Conservation (phyloP, 2,797 vertebrate species). For the Tokudaia tokunoshimensis region DNA sequence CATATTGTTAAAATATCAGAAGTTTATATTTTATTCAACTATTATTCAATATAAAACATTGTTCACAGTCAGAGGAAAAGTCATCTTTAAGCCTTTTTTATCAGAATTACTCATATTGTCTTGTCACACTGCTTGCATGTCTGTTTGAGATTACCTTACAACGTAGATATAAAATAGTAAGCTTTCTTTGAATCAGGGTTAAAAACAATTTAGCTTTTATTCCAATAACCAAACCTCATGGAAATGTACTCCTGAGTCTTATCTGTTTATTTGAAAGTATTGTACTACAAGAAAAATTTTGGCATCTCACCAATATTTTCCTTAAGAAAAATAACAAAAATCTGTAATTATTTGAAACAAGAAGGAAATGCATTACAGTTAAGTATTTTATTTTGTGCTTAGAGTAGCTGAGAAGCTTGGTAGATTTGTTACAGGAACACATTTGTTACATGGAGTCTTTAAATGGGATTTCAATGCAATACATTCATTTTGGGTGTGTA, state of each 20-base stretch:
- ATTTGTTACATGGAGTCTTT: not conserved
- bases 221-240: not conserved
- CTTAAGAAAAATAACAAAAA: conserved; percentile 18
- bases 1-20: conserved; percentile 74
- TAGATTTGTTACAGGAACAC: not conserved
- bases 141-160: conserved; percentile 43
- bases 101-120: conserved; percentile 51
- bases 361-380: not conserved
- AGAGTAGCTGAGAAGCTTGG: not conserved
- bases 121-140: not conserved
- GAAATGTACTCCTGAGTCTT: conserved; percentile 22
- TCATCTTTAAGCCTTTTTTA: conserved; percentile 48
- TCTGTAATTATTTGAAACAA: conserved; percentile 54
- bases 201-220: conserved; percentile 61
- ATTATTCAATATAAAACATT: conserved; percentile 79
- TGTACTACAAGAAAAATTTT: not conserved
- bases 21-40: conserved; percentile 70
- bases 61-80: conserved; percentile 69
- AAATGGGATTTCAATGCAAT: not conserved
- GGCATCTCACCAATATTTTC: not conserved
- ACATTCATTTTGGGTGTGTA: not conserved
- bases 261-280: conserved; percentile 12
- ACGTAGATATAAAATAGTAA: conserved; percentile 44
- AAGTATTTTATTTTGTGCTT: not conserved
- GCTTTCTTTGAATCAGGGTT: conserved; percentile 58